These are phyloP conservation scores for Platygyra sinensis DNA, from an alignment of 64 coral and sea anemone species.

Conservation along the genomic window DNA sequence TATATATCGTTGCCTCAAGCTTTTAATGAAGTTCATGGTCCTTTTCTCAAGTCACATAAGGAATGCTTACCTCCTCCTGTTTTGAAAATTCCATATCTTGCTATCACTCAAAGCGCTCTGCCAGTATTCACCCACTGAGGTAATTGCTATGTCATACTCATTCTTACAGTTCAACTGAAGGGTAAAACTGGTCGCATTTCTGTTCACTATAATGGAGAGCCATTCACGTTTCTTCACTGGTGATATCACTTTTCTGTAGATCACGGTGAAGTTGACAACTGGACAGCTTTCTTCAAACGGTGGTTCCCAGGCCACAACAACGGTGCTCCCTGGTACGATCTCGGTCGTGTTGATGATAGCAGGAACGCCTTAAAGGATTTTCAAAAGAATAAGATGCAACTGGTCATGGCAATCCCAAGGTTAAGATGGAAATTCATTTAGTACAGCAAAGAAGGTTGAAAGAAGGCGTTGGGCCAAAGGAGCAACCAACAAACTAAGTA, in stretches of 20 bases:
- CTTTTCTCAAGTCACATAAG: too few species aligned
- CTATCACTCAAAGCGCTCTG: not conserved
- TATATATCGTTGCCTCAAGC: too few species aligned
- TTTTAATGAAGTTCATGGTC: too few species aligned
- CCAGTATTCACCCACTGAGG: not conserved
- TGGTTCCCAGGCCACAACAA: not conserved
- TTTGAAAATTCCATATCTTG: constrained; percentile 7
- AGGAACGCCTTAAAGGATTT: not conserved
- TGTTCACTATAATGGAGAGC: not conserved
- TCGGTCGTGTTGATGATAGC: not conserved
- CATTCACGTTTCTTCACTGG: not conserved
- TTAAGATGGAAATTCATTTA: too few species aligned
- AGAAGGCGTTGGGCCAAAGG: too few species aligned
- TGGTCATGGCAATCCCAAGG: too few species aligned
- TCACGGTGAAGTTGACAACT: not conserved
- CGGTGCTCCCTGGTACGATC: not conserved
- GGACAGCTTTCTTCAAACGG: not conserved
- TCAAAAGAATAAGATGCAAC: too few species aligned
- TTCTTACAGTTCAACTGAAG: not conserved
- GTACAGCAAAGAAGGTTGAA: too few species aligned
- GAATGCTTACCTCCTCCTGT: not conserved
- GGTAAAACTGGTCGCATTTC: not conserved
- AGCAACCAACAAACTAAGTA: too few species aligned
- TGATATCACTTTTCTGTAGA: constrained; percentile 21
- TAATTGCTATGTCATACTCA: not conserved